Percentiles rank a stretch among this genome's conserved stretches.
These are phyloP conservation scores for Istiophorus platypterus DNA, from an alignment of 2,113 vertebrate species.

Conservation along the genomic window DNA sequence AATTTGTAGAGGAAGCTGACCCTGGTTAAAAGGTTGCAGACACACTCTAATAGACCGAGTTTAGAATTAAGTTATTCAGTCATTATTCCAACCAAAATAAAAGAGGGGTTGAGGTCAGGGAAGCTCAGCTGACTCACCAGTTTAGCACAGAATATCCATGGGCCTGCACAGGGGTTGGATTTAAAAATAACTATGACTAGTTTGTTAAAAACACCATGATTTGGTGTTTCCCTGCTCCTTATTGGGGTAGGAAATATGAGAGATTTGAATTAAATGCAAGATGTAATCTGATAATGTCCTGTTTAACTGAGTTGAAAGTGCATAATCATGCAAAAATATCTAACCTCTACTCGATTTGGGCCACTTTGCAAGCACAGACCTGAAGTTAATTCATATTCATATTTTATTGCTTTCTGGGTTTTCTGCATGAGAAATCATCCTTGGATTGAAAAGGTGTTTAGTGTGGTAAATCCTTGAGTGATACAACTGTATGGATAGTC, in stretches of 20 bases:
- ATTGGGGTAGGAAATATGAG: constrained; percentile 1
- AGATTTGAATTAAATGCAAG: constrained; percentile 19
- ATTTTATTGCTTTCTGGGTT: constrained; percentile 47
- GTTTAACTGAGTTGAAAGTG: constrained; percentile 29
- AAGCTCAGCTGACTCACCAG: constrained; percentile 50
- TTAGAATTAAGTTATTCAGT: not conserved
- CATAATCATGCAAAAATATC: constrained; percentile 34
- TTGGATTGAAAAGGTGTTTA: constrained; percentile 53
- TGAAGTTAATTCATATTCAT: constrained; percentile 37
- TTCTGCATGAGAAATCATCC: constrained; percentile 51
- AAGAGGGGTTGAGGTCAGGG: constrained; percentile 24
- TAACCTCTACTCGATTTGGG: constrained; percentile 37
- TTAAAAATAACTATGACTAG: constrained; percentile 58
- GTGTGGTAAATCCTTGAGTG: not conserved
- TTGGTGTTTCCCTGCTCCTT: constrained; percentile 35
- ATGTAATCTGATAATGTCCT: constrained; percentile 42
- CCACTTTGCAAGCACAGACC: constrained; percentile 21
- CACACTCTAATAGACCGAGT: not conserved
- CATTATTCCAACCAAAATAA: constrained; percentile 37
- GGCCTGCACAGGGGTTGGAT: constrained; percentile 43
- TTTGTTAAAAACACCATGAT: constrained; percentile 41
- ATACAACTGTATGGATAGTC: not conserved
- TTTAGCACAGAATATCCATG: constrained; percentile 50
- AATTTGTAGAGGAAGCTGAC: not conserved
- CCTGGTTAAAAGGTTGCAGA: not conserved